phyloP scores from a whole-genome alignment of 2,797 vertebrate species.

The Chanos chanos region DNA sequence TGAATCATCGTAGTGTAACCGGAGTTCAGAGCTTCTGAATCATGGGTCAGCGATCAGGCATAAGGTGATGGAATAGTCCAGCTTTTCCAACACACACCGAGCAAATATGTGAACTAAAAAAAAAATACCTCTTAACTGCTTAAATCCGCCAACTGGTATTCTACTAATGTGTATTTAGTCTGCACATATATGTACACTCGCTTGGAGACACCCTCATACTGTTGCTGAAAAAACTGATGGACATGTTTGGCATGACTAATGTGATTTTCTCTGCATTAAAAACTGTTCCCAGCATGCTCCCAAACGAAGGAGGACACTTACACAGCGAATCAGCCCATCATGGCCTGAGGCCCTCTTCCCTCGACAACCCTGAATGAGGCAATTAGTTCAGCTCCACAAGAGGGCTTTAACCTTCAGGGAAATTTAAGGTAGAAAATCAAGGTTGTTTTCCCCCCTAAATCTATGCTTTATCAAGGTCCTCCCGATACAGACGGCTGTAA shows the following conservation, averaged over 20 bases:
- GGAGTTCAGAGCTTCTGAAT: not conserved
- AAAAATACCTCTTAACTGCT: too few relatives aligned
- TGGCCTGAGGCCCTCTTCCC: not conserved
- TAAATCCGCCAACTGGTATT: too few relatives aligned
- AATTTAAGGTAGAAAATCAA: slow-evolving; percentile 1
- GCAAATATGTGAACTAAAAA: too few relatives aligned
- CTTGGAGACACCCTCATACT: too few relatives aligned
- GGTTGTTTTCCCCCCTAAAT: slow-evolving; percentile 13
- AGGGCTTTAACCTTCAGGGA: not conserved
- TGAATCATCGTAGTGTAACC: slow-evolving; percentile 8
- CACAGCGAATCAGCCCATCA: not conserved
- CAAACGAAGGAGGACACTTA: not conserved
- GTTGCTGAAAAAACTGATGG: not conserved
- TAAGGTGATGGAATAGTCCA: not conserved
- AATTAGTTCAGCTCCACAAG: not conserved
- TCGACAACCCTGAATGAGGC: not conserved
- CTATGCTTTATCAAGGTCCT: not conserved
- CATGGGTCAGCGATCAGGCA: not conserved
- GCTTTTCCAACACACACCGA: too few relatives aligned
- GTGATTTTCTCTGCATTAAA: not conserved
- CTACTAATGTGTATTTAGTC: too few relatives aligned
- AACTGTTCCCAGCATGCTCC: not conserved
- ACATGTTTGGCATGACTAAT: not conserved
- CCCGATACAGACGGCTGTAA: too few relatives aligned
- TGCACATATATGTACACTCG: too few relatives aligned